Percentiles rank a stretch among this genome's conserved stretches.
Conservation (phyloP, 2,797 vertebrate genomes). For the Pseudopleuronectes americanus region DNA sequence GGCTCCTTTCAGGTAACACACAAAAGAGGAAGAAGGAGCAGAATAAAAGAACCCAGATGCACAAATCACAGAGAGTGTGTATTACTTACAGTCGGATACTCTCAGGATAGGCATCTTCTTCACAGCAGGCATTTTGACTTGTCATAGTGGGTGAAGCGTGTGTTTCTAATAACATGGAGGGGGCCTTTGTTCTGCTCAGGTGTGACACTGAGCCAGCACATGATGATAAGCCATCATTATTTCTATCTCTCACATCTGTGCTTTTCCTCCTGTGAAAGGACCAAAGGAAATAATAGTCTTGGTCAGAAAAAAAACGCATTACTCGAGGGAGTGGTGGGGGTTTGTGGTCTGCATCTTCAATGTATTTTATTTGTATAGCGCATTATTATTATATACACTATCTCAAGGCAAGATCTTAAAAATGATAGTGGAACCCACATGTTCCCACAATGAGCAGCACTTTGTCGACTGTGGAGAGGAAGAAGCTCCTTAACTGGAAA, state of each 20-base stretch:
- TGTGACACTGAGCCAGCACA: not conserved
- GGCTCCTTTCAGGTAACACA: conserved; percentile 94
- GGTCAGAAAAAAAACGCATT: not conserved
- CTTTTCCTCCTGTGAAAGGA: not conserved
- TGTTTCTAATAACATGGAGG: not conserved
- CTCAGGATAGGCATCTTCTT: not conserved
- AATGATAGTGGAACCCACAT: too few species aligned
- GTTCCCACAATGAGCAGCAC: too few species aligned
- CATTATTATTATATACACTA: too few species aligned
- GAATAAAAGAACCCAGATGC: not conserved
- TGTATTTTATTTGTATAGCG: not conserved
- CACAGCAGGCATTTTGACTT: conserved; percentile 1
- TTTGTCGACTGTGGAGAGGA: too few species aligned
- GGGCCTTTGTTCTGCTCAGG: not conserved
- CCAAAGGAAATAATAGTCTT: not conserved
- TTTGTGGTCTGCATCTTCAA: not conserved
- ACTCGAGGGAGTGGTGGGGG: too few species aligned
- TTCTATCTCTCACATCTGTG: not conserved
- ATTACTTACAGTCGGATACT: not conserved
- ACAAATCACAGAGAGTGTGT: conserved; percentile 1
- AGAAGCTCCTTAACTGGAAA: too few species aligned
- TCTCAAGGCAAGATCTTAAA: too few species aligned
- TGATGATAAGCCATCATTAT: not conserved
- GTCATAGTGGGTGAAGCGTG: not conserved
- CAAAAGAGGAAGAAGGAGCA: not conserved